Percentiles rank a stretch among this genome's conserved stretches.
Evolutionary conservation across 1,140 invertebrate genomes (phyloP).

Genomic region (Planococcus citri): DNA sequence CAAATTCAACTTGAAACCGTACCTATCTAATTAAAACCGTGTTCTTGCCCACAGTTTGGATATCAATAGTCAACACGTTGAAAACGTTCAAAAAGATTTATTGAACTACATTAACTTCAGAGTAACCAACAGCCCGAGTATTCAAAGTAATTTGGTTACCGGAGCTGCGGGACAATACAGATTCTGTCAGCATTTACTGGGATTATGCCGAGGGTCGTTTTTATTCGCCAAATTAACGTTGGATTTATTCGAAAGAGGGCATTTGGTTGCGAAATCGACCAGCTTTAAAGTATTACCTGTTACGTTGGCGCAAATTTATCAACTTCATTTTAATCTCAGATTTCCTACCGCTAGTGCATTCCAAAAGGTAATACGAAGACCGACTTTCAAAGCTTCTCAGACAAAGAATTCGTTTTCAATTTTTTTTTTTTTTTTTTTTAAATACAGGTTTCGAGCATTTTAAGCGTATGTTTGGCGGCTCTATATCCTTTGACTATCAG

Average conservation of each 20-base stretch:
- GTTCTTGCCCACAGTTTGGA: conserved; percentile 40
- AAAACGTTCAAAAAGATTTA: conserved; percentile 66
- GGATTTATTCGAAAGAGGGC: conserved; percentile 85
- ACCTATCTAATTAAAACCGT: not conserved
- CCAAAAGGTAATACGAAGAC: conserved; percentile 66
- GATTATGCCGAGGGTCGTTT: conserved; percentile 75
- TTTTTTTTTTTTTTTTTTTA: conserved; percentile 16
- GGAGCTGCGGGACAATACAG: conserved; percentile 39
- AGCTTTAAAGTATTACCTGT: conserved; percentile 88
- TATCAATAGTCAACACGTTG: conserved; percentile 44
- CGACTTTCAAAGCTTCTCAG: too few species aligned
- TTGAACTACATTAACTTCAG: conserved; percentile 75
- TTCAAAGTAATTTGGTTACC: conserved; percentile 69
- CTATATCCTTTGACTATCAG: conserved; percentile 77
- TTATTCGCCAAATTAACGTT: conserved; percentile 82
- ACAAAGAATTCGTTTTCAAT: too few species aligned
- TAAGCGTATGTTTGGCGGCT: conserved; percentile 79
- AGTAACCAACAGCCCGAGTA: conserved; percentile 59
- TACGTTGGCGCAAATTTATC: conserved; percentile 81
- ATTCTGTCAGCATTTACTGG: conserved; percentile 73
- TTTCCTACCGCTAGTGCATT: conserved; percentile 84
- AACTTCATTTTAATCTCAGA: conserved; percentile 81
- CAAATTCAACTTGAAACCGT: too few species aligned
- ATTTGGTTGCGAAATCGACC: conserved; percentile 82
- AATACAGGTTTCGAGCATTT: conserved; percentile 43